phyloP scores from a whole-genome alignment of 1,140 invertebrate species.

The Drosophila kikkawai region DNA sequence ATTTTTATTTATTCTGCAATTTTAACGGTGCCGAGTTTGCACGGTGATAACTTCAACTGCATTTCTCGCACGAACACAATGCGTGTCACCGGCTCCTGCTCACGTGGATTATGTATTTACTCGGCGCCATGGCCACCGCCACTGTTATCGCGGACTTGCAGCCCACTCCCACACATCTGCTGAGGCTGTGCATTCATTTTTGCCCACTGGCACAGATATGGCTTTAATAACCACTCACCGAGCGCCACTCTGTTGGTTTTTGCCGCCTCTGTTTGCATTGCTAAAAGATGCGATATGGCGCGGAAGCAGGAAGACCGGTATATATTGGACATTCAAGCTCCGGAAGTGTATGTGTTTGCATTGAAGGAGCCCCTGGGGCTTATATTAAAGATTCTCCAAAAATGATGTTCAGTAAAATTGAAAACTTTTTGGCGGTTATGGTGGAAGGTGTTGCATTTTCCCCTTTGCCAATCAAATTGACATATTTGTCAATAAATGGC shows the following conservation, averaged over 20 bases:
- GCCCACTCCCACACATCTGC: constrained; percentile 37
- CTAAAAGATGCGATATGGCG: constrained; percentile 29
- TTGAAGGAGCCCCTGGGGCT: constrained; percentile 12
- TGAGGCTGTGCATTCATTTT: constrained; percentile 29
- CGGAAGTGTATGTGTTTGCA: constrained; percentile 5
- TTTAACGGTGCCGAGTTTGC: neutral
- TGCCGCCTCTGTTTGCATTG: constrained; percentile 60
- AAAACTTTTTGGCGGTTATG: neutral
- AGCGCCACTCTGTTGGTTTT: constrained; percentile 69
- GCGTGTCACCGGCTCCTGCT: constrained; percentile 16
- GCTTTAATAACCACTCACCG: constrained; percentile 68
- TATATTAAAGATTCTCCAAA: neutral
- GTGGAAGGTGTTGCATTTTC: constrained; percentile 1
- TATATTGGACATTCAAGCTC: constrained; percentile 21
- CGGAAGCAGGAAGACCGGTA: constrained; percentile 10
- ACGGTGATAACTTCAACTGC: neutral
- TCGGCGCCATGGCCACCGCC: constrained; percentile 39
- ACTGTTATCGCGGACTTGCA: constrained; percentile 40
- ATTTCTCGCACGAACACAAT: constrained; percentile 6
- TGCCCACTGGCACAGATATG: constrained; percentile 68
- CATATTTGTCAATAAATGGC: constrained; percentile 73
- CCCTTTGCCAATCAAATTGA: constrained; percentile 54
- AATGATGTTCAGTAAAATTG: neutral
- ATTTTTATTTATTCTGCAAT: neutral
- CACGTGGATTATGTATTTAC: constrained; percentile 77